phyloP scores from a whole-genome alignment of 2,888 invertebrate genomes.

The Drosophila sordidapex region DNA sequence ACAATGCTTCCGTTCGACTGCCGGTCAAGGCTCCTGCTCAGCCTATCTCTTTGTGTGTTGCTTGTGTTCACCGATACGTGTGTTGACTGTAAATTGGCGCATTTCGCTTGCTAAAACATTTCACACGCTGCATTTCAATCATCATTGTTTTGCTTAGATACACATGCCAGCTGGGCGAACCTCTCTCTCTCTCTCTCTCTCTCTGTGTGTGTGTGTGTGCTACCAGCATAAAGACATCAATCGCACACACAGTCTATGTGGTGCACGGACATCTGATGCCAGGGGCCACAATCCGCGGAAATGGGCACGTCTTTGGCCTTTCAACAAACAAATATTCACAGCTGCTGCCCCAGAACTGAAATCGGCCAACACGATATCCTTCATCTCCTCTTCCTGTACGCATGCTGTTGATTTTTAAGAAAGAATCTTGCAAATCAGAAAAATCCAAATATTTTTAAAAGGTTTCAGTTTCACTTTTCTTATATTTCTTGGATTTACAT shows the following conservation, averaged over 20 bases:
- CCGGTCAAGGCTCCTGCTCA: constrained; percentile 41
- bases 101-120: constrained; percentile 58
- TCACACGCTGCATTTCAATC: constrained; percentile 66
- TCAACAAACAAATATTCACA: constrained; percentile 29
- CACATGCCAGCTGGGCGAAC: constrained; percentile 3
- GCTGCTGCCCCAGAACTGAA: constrained; percentile 12
- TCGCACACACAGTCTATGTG: constrained; percentile 9
- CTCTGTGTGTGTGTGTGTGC: constrained; percentile 5
- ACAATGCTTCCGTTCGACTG: constrained; percentile 19
- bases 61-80: constrained; percentile 53
- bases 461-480: not conserved
- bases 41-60: constrained; percentile 4
- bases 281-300: constrained; percentile 41
- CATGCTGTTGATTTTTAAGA: not conserved
- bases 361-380: constrained; percentile 10
- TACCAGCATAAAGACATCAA: too few relatives aligned
- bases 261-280: constrained; percentile 53
- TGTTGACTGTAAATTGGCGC: constrained; percentile 64
- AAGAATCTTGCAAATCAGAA: not conserved
- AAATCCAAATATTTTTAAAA: not conserved
- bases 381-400: not conserved
- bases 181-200: not conserved
- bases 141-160: constrained; percentile 59
- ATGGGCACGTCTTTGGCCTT: constrained; percentile 43
- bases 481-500: not conserved